Conservation (phyloP, 2,888 invertebrate genomes). For the Lumbricus terrestris region DNA sequence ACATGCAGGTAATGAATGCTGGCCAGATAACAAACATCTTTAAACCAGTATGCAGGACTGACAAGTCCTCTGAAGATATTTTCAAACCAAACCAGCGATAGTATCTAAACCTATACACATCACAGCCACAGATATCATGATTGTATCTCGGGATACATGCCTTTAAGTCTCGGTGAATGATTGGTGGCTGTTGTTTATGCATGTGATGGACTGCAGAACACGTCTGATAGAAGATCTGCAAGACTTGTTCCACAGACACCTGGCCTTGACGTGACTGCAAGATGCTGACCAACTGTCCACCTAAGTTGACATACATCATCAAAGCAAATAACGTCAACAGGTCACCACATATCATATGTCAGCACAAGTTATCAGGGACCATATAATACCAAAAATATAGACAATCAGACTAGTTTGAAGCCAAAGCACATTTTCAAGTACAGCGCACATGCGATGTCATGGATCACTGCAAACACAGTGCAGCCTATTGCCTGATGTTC, state of each 20-base stretch:
- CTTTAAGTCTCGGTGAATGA: slow-evolving; percentile 93
- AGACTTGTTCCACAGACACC: slow-evolving; percentile 59
- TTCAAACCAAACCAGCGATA: background rate
- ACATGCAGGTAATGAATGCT: background rate
- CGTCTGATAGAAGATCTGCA: slow-evolving; percentile 86
- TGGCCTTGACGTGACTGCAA: slow-evolving; percentile 47
- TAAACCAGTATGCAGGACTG: background rate
- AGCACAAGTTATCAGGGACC: background rate
- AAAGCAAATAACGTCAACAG: background rate
- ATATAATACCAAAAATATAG: no score
- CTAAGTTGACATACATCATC: slow-evolving; percentile 36
- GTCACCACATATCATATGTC: background rate
- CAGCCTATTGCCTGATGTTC: no score
- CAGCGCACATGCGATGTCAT: no score
- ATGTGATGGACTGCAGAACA: slow-evolving; percentile 87
- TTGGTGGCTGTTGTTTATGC: slow-evolving; percentile 85
- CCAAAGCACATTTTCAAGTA: no score
- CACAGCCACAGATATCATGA: background rate
- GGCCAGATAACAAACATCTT: background rate
- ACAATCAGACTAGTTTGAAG: no score
- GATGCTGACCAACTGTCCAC: slow-evolving; percentile 57
- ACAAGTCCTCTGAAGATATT: background rate
- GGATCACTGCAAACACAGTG: no score
- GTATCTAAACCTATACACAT: background rate
- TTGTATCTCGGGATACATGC: slow-evolving; percentile 56